Conservation (phyloP, 2,888 invertebrate genomes). For the Bellardia pandia region DNA sequence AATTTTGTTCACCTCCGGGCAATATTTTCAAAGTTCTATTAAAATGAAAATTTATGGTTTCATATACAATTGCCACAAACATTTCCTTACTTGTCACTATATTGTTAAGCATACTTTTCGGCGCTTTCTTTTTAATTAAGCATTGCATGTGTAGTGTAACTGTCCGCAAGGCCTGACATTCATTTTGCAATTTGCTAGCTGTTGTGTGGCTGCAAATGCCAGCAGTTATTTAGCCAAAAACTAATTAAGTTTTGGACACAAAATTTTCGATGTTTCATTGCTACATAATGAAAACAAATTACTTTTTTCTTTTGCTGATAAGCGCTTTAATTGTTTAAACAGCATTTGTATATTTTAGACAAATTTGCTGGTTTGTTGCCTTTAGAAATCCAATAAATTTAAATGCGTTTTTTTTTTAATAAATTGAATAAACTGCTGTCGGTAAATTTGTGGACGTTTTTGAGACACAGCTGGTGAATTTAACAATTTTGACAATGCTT, state of each 20-base stretch:
- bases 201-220: background rate
- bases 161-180: background rate
- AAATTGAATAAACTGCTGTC: background rate
- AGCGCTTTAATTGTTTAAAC: too few relatives aligned
- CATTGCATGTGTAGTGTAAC: background rate
- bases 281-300: background rate
- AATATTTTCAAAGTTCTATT: background rate
- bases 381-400: too few relatives aligned
- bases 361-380: too few relatives aligned
- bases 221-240: constrained; percentile 20
- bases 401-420: background rate
- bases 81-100: background rate
- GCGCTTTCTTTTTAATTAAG: constrained; percentile 37
- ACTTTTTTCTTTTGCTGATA: too few relatives aligned
- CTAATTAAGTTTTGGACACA: constrained; percentile 10
- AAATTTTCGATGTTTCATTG: background rate
- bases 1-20: background rate
- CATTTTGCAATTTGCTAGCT: background rate
- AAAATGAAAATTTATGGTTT: background rate
- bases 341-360: too few relatives aligned
- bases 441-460: too few relatives aligned
- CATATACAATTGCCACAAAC: background rate
- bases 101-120: background rate
- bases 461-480: too few relatives aligned
- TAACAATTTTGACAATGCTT: constrained; percentile 1